A percentile compares a stretch with the other conserved stretches of the same genome.
Evolutionary conservation across 2,113 vertebrate species (phyloP).

Genomic region (Amazona vittata): DNA sequence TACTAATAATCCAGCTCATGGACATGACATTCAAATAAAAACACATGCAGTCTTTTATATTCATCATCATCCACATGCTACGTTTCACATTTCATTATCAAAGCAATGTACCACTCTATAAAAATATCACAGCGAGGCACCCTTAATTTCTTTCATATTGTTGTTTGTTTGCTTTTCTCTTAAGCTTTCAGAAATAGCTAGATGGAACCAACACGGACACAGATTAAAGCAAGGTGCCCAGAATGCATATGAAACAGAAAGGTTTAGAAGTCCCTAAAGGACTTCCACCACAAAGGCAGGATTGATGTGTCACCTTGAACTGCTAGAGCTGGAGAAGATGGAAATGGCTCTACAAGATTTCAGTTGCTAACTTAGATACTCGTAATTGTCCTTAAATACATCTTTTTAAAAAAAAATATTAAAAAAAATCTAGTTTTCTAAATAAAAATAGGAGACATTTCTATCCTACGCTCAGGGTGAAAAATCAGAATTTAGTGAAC

Average conservation of each 20-base stretch:
- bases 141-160: neutral
- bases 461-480: neutral
- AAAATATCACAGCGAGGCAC: neutral
- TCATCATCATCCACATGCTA: slow-evolving; percentile 24
- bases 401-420: neutral
- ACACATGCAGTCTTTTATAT: slow-evolving; percentile 28
- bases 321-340: neutral
- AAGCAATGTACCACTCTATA: neutral
- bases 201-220: neutral
- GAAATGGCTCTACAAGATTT: neutral
- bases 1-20: neutral
- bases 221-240: neutral
- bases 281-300: neutral
- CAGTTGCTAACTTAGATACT: neutral
- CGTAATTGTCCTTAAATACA: neutral
- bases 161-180: neutral
- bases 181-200: neutral
- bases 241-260: neutral
- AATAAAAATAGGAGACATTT: neutral
- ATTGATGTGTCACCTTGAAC: neutral
- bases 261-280: neutral
- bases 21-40: neutral
- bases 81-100: neutral
- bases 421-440: neutral
- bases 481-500: neutral